Base-by-base conservation (phyloP, 1,140 invertebrate genomes). In the Ephestia elutella region DNA sequence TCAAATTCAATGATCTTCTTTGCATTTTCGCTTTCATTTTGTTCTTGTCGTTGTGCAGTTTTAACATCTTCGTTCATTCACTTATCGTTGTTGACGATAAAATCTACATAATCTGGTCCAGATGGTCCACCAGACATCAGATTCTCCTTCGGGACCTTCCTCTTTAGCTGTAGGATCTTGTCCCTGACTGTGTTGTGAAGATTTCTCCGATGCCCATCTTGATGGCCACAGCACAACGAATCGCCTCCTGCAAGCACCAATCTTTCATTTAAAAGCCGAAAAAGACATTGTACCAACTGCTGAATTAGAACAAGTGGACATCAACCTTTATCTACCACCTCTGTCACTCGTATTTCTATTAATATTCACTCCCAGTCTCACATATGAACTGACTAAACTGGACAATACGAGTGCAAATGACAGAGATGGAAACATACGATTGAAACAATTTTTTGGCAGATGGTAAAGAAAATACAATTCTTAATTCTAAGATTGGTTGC, bases 241-340 rank as follows among this genome's bases (percentile, higher is more conserved):
- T 87, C 85, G 66, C 85, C 85, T 77, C 85, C 85, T 87, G 85
- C 85, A 87, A 81, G 69, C 32, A 68, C 80, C 80, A 87, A 84
- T 82, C 75, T 72, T 67, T 65, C 53, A 21, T 73, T 77, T 76
- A 78, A 53, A 65, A 70, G 49, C 48, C 51, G 53, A 59, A 71
- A 32, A 60, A 44, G 2, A 44, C 38, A 44, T 15, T 44, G 7
- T 44, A 44, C 15, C 38, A 44, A 44, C 38, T 44, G 38, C 38
- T 17, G 15, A 15, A 44, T 15, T 15, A 44, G 38, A 44, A 15
- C 5, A 5, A 15, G 1, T 15, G 13, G 3, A 2, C 15, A 1
- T 9, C 13, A 35, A 35, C 3, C 3, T 1, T 35, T 13, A 35
- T 13, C 15, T 44, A 44, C 13, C 15, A n/a, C 15, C 38, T 44